A percentile compares a stretch with the other conserved stretches of the same genome.
Evolutionary conservation across 2,113 vertebrate species (phyloP).

Genomic region (Tautogolabrus adspersus): DNA sequence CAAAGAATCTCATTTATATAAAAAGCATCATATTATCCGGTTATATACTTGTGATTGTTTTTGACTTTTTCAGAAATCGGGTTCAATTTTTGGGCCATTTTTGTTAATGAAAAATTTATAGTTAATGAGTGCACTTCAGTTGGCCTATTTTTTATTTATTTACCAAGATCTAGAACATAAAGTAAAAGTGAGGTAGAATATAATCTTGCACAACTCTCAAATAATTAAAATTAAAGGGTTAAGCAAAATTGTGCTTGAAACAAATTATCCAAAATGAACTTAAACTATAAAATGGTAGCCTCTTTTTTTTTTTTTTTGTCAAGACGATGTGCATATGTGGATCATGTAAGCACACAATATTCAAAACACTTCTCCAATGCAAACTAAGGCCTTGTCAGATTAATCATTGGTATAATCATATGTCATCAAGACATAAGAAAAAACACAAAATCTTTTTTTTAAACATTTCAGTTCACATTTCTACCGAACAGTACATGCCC

Average conservation of each 20-base stretch:
- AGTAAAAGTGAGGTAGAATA: constrained; percentile 67
- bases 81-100: constrained; percentile 8
- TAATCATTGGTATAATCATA: constrained; percentile 66
- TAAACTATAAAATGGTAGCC: constrained; percentile 10
- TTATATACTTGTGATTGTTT: constrained; percentile 62
- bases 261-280: not conserved
- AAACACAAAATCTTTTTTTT: constrained; percentile 14
- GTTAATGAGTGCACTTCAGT: constrained; percentile 27
- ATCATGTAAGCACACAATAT: constrained; percentile 37
- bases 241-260: constrained; percentile 40
- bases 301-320: not conserved
- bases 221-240: constrained; percentile 19
- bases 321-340: constrained; percentile 20
- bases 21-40: constrained; percentile 35
- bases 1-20: constrained; percentile 54
- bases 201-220: constrained; percentile 36
- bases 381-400: constrained; percentile 69
- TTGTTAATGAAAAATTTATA: constrained; percentile 20
- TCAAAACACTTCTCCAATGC: constrained; percentile 49
- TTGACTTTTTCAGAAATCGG: constrained; percentile 25
- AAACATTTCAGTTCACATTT: constrained; percentile 22
- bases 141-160: constrained; percentile 14
- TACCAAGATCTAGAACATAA: constrained; percentile 38
- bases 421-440: constrained; percentile 41
- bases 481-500: constrained; percentile 23